These are phyloP conservation scores for Rutpela maculata DNA, from an alignment of 2,888 invertebrate species.

Conservation along the genomic window DNA sequence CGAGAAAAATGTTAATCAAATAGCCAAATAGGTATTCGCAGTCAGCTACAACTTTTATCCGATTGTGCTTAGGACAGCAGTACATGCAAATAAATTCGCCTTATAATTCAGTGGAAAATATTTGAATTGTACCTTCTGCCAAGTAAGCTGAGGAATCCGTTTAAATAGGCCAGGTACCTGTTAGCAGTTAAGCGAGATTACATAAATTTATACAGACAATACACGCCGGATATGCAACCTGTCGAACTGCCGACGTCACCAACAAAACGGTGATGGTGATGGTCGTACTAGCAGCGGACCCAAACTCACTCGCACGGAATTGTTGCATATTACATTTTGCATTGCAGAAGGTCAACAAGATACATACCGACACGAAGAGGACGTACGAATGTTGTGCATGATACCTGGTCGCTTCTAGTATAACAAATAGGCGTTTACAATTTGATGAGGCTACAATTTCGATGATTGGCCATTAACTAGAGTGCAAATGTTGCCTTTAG, in stretches of 20 bases:
- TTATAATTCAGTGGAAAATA: neutral
- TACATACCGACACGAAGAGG: neutral
- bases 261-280: constrained; percentile 16
- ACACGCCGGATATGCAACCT: constrained; percentile 28
- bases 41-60: no score
- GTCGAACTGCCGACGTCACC: constrained; percentile 32
- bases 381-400: neutral
- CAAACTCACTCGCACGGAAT: neutral
- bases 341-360: neutral
- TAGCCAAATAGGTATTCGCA: no score
- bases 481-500: no score
- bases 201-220: constrained; percentile 26
- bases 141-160: neutral
- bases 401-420: no score
- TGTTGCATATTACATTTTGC: neutral
- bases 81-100: no score
- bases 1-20: no score
- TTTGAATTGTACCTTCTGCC: neutral
- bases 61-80: no score
- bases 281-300: neutral
- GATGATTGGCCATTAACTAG: no score
- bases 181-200: constrained; percentile 15
- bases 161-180: constrained; percentile 27
- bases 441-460: no score
- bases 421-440: no score